Percentiles rank a stretch among this genome's conserved stretches.
These are phyloP conservation scores for Emydoidea blandingii DNA, from an alignment of 2,797 vertebrate genomes.

Conservation along the genomic window DNA sequence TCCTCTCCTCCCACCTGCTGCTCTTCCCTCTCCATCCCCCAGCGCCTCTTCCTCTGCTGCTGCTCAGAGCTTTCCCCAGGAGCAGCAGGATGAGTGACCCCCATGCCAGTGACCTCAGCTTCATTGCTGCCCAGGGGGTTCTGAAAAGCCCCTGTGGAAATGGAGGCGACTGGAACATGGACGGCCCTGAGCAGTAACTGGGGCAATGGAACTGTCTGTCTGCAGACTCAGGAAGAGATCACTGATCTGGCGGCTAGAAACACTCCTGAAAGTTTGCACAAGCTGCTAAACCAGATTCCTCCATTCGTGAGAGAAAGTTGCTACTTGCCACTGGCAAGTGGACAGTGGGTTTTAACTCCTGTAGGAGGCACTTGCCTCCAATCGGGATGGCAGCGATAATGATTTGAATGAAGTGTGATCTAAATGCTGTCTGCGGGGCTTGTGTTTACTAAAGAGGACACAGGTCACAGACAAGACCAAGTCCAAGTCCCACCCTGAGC, in stretches of 20 bases:
- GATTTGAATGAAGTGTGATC: background rate
- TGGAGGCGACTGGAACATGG: background rate
- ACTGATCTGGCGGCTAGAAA: background rate
- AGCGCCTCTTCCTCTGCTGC: background rate
- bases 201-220: background rate
- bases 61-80: background rate
- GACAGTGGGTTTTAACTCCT: background rate
- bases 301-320: background rate
- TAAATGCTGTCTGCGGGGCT: background rate
- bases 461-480: background rate
- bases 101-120: no score
- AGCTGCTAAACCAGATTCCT: background rate
- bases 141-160: no score
- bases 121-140: no score
- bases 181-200: background rate
- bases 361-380: background rate
- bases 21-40: no score
- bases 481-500: no score
- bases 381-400: background rate
- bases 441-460: background rate
- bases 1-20: background rate
- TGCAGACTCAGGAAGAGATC: background rate
- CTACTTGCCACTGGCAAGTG: background rate
- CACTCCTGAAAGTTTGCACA: background rate
- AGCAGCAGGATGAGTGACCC: background rate